These are phyloP conservation scores for Drosophila persimilis DNA, from an alignment of 1,140 invertebrate genomes.

Conservation along the genomic window DNA sequence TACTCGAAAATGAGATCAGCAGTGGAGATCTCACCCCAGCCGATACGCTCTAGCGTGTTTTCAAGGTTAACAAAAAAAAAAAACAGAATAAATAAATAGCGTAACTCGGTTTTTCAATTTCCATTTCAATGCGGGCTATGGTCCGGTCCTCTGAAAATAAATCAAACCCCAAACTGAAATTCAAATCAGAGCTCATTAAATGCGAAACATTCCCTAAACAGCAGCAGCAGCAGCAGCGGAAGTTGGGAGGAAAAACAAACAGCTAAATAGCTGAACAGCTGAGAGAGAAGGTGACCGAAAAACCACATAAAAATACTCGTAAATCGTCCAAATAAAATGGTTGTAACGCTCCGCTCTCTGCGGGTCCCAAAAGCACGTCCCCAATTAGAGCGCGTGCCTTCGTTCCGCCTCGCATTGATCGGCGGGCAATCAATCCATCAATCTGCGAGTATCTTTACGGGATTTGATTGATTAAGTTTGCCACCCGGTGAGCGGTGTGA, in stretches of 20 bases:
- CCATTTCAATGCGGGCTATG: conserved; percentile 26
- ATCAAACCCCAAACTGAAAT: conserved; percentile 15
- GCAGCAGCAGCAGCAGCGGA: conserved; percentile 13
- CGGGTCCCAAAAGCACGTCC: conserved; percentile 27
- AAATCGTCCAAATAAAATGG: no score
- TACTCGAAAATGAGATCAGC: conserved; percentile 21
- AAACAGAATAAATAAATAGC: conserved; percentile 7
- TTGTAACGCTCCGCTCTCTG: not conserved
- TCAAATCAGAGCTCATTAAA: conserved; percentile 51
- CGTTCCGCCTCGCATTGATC: not conserved
- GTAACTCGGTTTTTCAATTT: conserved; percentile 35
- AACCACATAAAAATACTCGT: not conserved
- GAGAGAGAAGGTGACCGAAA: not conserved
- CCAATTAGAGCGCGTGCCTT: conserved; percentile 46
- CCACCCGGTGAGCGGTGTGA: conserved; percentile 40
- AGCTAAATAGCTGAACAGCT: not conserved
- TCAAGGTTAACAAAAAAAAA: conserved; percentile 10
- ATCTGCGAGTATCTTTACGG: conserved; percentile 21
- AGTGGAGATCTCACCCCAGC: conserved; percentile 2
- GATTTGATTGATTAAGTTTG: conserved; percentile 44
- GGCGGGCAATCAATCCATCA: conserved; percentile 19
- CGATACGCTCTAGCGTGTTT: conserved; percentile 14
- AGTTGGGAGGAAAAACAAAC: conserved; percentile 11
- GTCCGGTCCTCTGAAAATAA: conserved; percentile 8
- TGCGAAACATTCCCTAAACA: conserved; percentile 23